Percentiles rank a stretch among this genome's conserved stretches.
Evolutionary conservation across 2,113 vertebrate species (phyloP).

Genomic region (Zingel zingel): DNA sequence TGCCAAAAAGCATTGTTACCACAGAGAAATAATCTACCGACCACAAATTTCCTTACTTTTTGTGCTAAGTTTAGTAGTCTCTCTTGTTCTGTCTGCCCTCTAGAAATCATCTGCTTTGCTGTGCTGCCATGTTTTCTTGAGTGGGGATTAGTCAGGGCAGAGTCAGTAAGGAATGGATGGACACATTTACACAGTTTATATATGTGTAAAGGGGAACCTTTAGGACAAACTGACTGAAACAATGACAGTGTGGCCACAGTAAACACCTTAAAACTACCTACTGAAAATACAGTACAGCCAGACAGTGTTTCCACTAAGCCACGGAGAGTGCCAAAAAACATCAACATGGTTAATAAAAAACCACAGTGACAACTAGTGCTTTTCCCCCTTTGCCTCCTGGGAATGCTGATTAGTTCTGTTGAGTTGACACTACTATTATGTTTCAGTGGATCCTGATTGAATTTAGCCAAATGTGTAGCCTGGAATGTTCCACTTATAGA

Average conservation of each 20-base stretch:
- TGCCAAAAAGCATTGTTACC: no score
- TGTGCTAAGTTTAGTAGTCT: neutral
- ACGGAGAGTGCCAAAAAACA: neutral
- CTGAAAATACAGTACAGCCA: neutral
- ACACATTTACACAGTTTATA: constrained; percentile 33
- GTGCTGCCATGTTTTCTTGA: constrained; percentile 15
- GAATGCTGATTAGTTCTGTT: constrained; percentile 15
- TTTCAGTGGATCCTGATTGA: constrained; percentile 6
- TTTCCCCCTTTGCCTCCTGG: neutral
- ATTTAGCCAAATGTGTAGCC: neutral
- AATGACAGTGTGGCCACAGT: constrained; percentile 4
- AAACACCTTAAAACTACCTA: neutral
- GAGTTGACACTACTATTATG: constrained; percentile 4
- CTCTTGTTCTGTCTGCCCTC: neutral
- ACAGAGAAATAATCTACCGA: no score
- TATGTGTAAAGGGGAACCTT: constrained; percentile 9
- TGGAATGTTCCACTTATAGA: constrained; percentile 2
- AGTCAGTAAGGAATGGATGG: neutral
- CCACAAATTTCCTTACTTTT: no score
- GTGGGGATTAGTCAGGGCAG: constrained; percentile 31
- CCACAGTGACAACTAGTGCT: constrained; percentile 10
- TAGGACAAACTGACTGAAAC: neutral
- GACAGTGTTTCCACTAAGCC: constrained; percentile 2
- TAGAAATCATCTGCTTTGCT: neutral
- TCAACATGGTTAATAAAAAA: constrained; percentile 60